phyloP scores from a whole-genome alignment of 2,888 invertebrate species.

The Ophonus ardosiacus region DNA sequence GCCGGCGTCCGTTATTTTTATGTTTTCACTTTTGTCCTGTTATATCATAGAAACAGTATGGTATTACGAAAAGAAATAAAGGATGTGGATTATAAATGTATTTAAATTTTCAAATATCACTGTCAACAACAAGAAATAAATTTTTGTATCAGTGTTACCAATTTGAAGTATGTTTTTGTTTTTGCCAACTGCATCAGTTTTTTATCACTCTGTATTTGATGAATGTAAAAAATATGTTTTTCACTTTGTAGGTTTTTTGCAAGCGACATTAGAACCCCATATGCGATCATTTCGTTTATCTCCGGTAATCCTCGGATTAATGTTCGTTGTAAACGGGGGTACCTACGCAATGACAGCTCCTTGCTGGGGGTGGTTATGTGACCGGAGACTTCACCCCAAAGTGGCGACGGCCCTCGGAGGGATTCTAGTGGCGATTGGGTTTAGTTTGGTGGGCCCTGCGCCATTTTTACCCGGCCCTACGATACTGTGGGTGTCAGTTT shows the following conservation, averaged over 20 bases:
- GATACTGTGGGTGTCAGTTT: slow-evolving; percentile 82
- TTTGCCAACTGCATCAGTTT: too few relatives aligned
- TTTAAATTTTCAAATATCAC: too few relatives aligned
- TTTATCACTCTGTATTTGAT: too few relatives aligned
- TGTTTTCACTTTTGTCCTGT: too few relatives aligned
- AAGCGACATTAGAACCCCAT: slow-evolving; percentile 93
- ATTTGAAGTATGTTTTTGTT: too few relatives aligned
- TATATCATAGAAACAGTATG: too few relatives aligned
- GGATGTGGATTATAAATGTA: too few relatives aligned
- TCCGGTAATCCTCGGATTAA: slow-evolving; percentile 84
- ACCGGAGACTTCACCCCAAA: slow-evolving; percentile 83
- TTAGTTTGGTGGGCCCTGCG: slow-evolving; percentile 88
- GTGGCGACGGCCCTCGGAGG: slow-evolving; percentile 83
- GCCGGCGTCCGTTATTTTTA: too few relatives aligned
- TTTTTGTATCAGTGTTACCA: too few relatives aligned
- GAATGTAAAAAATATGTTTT: too few relatives aligned
- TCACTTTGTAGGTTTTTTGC: slow-evolving; percentile 82
- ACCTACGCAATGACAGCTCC: slow-evolving; percentile 89
- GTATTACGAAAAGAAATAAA: too few relatives aligned
- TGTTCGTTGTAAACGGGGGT: slow-evolving; percentile 91
- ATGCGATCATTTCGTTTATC: slow-evolving; percentile 85
- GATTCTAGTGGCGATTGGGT: slow-evolving; percentile 82
- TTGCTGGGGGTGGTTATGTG: slow-evolving; percentile 88
- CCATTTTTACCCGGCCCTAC: slow-evolving; percentile 84
- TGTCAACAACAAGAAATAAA: too few relatives aligned